Evolutionary conservation across 1,140 invertebrate species (phyloP).

Genomic region (Arion vulgaris): DNA sequence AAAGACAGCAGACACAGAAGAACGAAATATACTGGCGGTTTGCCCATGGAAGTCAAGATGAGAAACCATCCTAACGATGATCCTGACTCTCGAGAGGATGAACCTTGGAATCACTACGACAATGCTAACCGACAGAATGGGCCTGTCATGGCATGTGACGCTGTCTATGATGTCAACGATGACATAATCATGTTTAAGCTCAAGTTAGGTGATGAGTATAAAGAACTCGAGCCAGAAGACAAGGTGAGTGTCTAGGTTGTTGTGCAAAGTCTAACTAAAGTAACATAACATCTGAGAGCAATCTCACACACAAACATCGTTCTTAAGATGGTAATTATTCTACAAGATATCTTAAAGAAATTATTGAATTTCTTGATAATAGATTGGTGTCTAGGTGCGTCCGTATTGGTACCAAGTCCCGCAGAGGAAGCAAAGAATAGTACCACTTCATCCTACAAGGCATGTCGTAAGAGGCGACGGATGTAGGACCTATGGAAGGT

Average conservation of each 20-base stretch:
- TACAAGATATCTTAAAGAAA: no score
- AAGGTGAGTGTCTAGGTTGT: slow-evolving; percentile 19
- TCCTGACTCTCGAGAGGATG: neutral
- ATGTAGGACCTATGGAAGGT: no score
- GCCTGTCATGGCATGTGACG: slow-evolving; percentile 12
- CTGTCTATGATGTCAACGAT: slow-evolving; percentile 38
- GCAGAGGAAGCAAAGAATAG: no score
- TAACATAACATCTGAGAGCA: no score
- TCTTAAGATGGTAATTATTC: no score
- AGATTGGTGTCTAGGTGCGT: no score
- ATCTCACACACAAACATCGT: no score
- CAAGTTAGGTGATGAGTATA: slow-evolving; percentile 44
- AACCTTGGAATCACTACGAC: slow-evolving; percentile 39
- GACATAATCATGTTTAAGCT: slow-evolving; percentile 46
- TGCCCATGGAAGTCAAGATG: slow-evolving; percentile 29
- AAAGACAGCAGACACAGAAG: slow-evolving; percentile 32
- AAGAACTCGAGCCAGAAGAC: slow-evolving; percentile 40
- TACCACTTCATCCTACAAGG: no score
- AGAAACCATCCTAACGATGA: neutral
- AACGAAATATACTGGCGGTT: slow-evolving; percentile 24
- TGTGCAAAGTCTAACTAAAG: no score
- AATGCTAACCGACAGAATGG: slow-evolving; percentile 32
- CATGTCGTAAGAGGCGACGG: no score
- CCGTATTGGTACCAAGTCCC: no score
- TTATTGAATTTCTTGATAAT: no score